Evolutionary conservation across 92 coral and sea anemone species (phyloP).

Genomic region (Diadumene lineata): DNA sequence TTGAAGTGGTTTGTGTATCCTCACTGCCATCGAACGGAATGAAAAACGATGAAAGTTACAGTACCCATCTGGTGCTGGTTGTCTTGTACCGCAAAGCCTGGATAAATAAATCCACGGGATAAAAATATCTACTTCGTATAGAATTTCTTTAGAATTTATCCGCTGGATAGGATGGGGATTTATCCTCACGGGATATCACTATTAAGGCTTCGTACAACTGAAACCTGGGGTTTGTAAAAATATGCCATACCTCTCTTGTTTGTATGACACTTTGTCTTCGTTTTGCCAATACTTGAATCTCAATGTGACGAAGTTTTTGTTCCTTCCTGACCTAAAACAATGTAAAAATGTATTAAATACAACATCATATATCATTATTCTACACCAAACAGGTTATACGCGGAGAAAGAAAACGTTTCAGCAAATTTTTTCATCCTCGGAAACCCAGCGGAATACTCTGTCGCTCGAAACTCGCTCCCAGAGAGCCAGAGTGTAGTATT

Average conservation of each 20-base stretch:
- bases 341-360: background rate
- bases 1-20: too few relatives aligned
- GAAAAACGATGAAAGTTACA: too few relatives aligned
- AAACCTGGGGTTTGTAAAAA: background rate
- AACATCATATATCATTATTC: too few relatives aligned
- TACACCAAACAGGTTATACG: too few relatives aligned
- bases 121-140: background rate
- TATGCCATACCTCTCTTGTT: constrained; percentile 40
- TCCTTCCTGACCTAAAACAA: constrained; percentile 50
- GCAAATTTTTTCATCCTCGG: too few relatives aligned
- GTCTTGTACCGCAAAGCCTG: background rate
- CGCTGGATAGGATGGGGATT: too few relatives aligned
- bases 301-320: constrained; percentile 68
- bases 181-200: too few relatives aligned
- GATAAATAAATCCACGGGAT: background rate
- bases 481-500: too few relatives aligned
- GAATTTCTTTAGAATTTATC: background rate
- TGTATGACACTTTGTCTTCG: constrained; percentile 56
- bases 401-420: too few relatives aligned
- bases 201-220: background rate
- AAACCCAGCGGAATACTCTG: too few relatives aligned
- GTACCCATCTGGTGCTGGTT: background rate
- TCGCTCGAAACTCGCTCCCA: too few relatives aligned
- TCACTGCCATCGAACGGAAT: too few relatives aligned
- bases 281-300: constrained; percentile 50